A percentile compares a stretch with the other conserved stretches of the same genome.
phyloP scores from a whole-genome alignment of 2,888 invertebrate genomes.

The Diaphora mendica region DNA sequence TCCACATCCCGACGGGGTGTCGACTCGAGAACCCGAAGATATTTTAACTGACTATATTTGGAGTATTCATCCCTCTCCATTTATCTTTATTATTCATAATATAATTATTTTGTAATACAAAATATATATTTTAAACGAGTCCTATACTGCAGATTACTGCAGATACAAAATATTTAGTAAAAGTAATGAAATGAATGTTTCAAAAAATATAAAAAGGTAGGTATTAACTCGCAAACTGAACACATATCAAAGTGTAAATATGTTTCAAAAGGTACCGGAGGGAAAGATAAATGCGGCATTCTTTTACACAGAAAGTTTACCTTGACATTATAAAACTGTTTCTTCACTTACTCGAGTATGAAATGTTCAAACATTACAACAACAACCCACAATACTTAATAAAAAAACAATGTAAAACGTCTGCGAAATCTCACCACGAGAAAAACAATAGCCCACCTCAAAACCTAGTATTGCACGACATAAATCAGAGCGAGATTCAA shows the following conservation, averaged over 20 bases:
- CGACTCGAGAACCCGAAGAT: no score
- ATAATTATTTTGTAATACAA: not conserved
- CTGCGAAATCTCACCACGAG: constrained; percentile 18
- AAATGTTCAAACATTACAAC: constrained; percentile 2
- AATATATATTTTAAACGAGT: not conserved
- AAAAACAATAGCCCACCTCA: constrained; percentile 31
- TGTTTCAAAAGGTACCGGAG: not conserved
- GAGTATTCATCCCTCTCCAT: no score
- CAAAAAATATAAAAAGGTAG: not conserved
- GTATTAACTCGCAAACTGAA: not conserved
- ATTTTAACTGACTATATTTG: no score
- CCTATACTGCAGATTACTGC: not conserved
- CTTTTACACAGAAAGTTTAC: not conserved
- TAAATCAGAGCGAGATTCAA: constrained; percentile 21
- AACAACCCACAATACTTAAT: constrained; percentile 9
- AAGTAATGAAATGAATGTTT: not conserved
- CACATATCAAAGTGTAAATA: not conserved
- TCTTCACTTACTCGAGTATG: not conserved
- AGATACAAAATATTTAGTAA: not conserved
- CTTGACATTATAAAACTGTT: not conserved
- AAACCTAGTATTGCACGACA: constrained; percentile 1
- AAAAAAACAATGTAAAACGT: not conserved
- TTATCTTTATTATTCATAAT: no score
- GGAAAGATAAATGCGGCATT: not conserved
- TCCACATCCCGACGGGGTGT: no score